These are phyloP conservation scores for Spodoptera exigua DNA, from an alignment of 2,888 invertebrate species.

Conservation along the genomic window DNA sequence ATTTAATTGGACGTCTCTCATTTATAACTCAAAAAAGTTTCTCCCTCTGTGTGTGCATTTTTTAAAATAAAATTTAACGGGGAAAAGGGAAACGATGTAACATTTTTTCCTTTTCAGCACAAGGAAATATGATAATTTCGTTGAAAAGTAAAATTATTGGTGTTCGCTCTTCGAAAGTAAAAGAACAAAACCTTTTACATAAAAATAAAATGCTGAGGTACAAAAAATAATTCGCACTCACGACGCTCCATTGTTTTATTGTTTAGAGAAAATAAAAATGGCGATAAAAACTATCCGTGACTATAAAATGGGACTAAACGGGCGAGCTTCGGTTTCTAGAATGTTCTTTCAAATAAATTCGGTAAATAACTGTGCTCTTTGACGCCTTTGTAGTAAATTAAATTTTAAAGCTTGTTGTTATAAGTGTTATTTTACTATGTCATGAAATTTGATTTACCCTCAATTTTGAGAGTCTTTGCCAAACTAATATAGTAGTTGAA, in stretches of 20 bases:
- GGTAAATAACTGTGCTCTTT: slow-evolving; percentile 9
- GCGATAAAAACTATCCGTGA: slow-evolving; percentile 48
- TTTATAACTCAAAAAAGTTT: slow-evolving; percentile 25
- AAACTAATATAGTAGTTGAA: too few relatives aligned
- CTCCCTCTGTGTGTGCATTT: slow-evolving; percentile 16
- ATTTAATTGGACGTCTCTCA: slow-evolving; percentile 28
- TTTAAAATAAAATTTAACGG: slow-evolving; percentile 39
- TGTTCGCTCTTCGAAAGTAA: slow-evolving; percentile 7
- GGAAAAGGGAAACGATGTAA: slow-evolving; percentile 38
- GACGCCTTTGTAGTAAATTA: background rate
- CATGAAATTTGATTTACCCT: too few relatives aligned
- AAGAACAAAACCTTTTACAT: slow-evolving; percentile 15
- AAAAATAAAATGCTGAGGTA: slow-evolving; percentile 26
- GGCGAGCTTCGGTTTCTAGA: slow-evolving; percentile 33
- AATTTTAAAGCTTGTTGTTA: too few relatives aligned
- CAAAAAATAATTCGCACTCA: slow-evolving; percentile 33
- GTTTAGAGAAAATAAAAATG: slow-evolving; percentile 45
- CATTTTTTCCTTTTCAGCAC: slow-evolving; percentile 37
- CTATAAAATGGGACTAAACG: slow-evolving; percentile 44
- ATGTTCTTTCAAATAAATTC: slow-evolving; percentile 33
- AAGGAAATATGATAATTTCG: slow-evolving; percentile 42
- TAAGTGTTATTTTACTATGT: too few relatives aligned
- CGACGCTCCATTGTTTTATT: slow-evolving; percentile 28
- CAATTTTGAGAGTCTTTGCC: too few relatives aligned
- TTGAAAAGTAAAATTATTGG: slow-evolving; percentile 35